Evolutionary conservation across 2,113 vertebrate genomes (phyloP), one percentile per base, ranked within the genome.

Genomic region (Vulpes lagopus): DNA sequence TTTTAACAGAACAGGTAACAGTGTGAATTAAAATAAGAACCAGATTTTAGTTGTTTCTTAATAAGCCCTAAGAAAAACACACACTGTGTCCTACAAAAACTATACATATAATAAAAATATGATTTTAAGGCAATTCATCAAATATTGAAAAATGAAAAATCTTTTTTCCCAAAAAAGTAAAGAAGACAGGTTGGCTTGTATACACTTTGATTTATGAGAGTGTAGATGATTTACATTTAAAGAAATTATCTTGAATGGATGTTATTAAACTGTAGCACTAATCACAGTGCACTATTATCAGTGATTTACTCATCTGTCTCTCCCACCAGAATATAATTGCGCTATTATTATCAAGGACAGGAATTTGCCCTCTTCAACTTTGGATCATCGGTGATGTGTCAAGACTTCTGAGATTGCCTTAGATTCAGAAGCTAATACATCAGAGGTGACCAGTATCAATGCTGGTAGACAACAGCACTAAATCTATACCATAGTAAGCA

Each of bases 21-120:
- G 4, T 84, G 5, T 67, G 7, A 82, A 74, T 94, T 86, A 78
- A 91, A 76, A 79, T 71, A 15, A 85, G 22, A 89, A 86, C 49
- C 2, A 81, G 27, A 38, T 65, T 96, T 32, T 57, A 71, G 59
- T 67, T 79, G 76, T 79, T 81, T 82, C 30, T 81, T 60, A 60
- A 93, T 53, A 93, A 89, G 51, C 51, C 22, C n/a, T 89, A 78
- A 93, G 59, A 89, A 59, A 87, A 92, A 96, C 60, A 89, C 5
- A 76, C 15, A 38, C 16, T 0, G 14, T 3, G 10, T 55, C n/a
- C 23, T 81, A 69, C 16, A 88, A 88, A 71, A 71, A 60, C 30
- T 23, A 57, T 4, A 59, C 25, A 59, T 59, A 11, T 53, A 55
- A 38, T 85, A 43, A 59, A 74, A 60, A 95, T 60, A 79, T 23